phyloP scores from a whole-genome alignment of 2,888 invertebrate genomes.

The Hofmannophila pseudospretella region DNA sequence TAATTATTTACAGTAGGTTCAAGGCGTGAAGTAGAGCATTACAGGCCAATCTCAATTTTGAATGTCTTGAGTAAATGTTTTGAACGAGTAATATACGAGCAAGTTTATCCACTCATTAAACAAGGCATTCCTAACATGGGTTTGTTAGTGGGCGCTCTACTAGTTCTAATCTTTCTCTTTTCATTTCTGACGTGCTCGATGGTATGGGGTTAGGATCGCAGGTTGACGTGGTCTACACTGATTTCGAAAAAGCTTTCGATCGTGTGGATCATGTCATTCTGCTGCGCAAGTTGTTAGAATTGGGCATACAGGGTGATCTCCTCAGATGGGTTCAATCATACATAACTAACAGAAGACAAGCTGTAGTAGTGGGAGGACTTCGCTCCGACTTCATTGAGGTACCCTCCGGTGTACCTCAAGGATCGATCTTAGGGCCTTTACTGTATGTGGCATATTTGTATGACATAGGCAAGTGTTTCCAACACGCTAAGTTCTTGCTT shows the following conservation, averaged over 20 bases:
- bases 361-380: slow-evolving; percentile 12
- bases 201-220: slow-evolving; percentile 10
- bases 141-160: slow-evolving; percentile 8
- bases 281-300: slow-evolving; percentile 7
- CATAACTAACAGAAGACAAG: slow-evolving; percentile 10
- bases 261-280: slow-evolving; percentile 13
- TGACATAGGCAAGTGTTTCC: too few relatives aligned
- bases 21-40: slow-evolving; percentile 3
- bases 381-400: slow-evolving; percentile 10
- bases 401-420: slow-evolving; percentile 13
- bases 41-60: slow-evolving; percentile 8
- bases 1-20: too few relatives aligned
- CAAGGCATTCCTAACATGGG: slow-evolving; percentile 5
- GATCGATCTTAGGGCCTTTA: too few relatives aligned
- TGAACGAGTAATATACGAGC: slow-evolving; percentile 7
- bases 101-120: slow-evolving; percentile 3
- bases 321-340: slow-evolving; percentile 15
- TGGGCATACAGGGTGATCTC: slow-evolving; percentile 14
- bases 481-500: too few relatives aligned
- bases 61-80: slow-evolving; percentile 7
- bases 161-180: slow-evolving; percentile 4
- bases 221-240: too few relatives aligned
- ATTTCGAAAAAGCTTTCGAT: too few relatives aligned
- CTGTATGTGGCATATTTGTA: too few relatives aligned
- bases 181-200: neutral